A percentile compares a stretch with the other conserved stretches of the same genome.
These are phyloP conservation scores for Acrocephalus kingi DNA, from an alignment of 2,113 vertebrate genomes.

Conservation along the genomic window DNA sequence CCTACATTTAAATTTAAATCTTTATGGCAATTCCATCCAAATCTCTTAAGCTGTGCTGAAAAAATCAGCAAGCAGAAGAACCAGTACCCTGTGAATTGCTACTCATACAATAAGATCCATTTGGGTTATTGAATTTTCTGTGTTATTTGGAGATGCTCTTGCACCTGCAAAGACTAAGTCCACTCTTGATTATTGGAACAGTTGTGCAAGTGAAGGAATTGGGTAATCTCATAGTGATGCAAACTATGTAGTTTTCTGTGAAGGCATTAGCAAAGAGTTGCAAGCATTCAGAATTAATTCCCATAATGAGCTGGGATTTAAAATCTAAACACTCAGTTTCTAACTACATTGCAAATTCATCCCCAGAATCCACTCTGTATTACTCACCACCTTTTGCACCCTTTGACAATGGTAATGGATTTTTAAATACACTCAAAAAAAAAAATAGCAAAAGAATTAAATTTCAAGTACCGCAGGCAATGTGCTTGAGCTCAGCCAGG, in stretches of 20 bases:
- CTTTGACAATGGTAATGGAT: background rate
- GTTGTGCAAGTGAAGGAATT: slow-evolving; percentile 24
- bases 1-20: slow-evolving; percentile 31
- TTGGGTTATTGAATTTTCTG: background rate
- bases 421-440: background rate
- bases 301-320: slow-evolving; percentile 15
- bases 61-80: background rate
- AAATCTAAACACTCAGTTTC: background rate
- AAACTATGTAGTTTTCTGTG: slow-evolving; percentile 12
- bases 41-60: background rate
- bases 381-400: background rate
- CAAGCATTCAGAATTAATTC: slow-evolving; percentile 1
- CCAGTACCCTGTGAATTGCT: background rate
- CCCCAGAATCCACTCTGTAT: background rate
- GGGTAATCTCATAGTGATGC: background rate
- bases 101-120: background rate
- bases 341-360: background rate
- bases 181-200: background rate
- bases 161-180: slow-evolving; percentile 3
- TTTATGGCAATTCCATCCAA: slow-evolving; percentile 8
- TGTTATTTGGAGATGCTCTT: background rate
- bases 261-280: slow-evolving; percentile 8
- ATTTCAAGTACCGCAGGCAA: background rate
- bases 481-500: background rate
- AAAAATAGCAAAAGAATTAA: background rate